Base-by-base conservation (phyloP, 2,888 invertebrate genomes). In the Drosophila atroscutellata region DNA sequence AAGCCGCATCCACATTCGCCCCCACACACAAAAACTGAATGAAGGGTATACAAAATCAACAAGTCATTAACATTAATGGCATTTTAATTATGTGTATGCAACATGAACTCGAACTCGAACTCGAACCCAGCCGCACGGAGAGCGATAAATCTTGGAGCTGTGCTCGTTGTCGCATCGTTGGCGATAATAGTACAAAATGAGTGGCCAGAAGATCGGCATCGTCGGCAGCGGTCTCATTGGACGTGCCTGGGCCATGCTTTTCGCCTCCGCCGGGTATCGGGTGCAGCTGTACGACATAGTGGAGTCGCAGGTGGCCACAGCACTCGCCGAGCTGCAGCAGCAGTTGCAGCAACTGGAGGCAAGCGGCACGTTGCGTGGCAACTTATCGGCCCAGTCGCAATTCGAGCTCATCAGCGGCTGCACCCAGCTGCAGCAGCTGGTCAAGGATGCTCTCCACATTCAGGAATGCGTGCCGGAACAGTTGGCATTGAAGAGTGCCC, bases 211-310 rank as follows among this genome's bases (percentile, higher is more conserved):
- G 94, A 95, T 96, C 88, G 96, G 96, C 78, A 96, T 96, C 78
- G 94, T 96, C 78, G 96, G 96, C 91, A 99, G 99, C 92, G 99
- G 99, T 11, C 94, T 99, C 61, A 99, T 99, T 83, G 99, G 99
- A 1, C 95, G 98, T 62, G 98, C 98, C 91, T 99, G 98, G 98
- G 97, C 99, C 0, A 98, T 99, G 98, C 94, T 99, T 34, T 99
- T 99, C 93, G 98, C 98, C 0, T 95, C 97, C 11, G 97, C 96
- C 3, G 99, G 98, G 6, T 99, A 98, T 93, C 94, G 96, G 87
- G 99, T 99, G n/a, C 94, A 94, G 34, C 94, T 99, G 59, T 99
- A 95, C 92, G 99, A 99, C 90, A 96, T 97, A 58, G 94, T 96
- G 47, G 94, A 95, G 2, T 94, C 96, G 71, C 97, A 97, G 93